These are phyloP conservation scores for Pungitius pungitius DNA, from an alignment of 2,113 vertebrate genomes.

Conservation along the genomic window DNA sequence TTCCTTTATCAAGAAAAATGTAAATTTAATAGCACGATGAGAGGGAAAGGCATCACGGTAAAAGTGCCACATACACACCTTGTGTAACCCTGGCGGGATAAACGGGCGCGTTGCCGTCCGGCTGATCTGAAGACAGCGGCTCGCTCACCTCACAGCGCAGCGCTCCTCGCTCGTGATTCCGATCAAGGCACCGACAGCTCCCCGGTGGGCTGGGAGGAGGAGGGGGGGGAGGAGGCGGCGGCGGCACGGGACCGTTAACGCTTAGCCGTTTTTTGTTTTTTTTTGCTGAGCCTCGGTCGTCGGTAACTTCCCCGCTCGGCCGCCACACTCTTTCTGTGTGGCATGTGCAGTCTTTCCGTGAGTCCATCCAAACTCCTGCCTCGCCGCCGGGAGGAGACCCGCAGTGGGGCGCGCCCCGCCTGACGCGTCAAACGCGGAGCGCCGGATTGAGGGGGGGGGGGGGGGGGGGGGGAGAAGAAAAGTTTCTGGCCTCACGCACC, in stretches of 20 bases:
- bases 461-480: neutral
- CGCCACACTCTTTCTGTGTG: slow-evolving; percentile 5
- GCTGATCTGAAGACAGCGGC: neutral
- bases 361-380: slow-evolving; percentile 55
- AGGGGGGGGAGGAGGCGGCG: too few relatives aligned
- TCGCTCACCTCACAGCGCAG: slow-evolving; percentile 43
- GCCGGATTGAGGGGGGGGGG: slow-evolving; percentile 6
- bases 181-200: neutral
- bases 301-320: neutral
- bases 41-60: neutral
- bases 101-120: neutral
- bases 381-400: slow-evolving; percentile 23
- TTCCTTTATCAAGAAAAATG: neutral
- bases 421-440: slow-evolving; percentile 60
- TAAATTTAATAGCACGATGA: neutral
- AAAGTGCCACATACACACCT: slow-evolving; percentile 28
- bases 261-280: slow-evolving; percentile 1
- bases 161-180: neutral
- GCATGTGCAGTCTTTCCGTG: slow-evolving; percentile 48
- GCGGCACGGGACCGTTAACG: neutral
- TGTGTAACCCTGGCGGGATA: neutral
- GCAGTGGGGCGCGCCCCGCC: slow-evolving; percentile 61
- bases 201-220: neutral
- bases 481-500: slow-evolving; percentile 52
- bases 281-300: neutral